Conservation (phyloP, 2,888 invertebrate genomes). For the Epirrhoe tristata region DNA sequence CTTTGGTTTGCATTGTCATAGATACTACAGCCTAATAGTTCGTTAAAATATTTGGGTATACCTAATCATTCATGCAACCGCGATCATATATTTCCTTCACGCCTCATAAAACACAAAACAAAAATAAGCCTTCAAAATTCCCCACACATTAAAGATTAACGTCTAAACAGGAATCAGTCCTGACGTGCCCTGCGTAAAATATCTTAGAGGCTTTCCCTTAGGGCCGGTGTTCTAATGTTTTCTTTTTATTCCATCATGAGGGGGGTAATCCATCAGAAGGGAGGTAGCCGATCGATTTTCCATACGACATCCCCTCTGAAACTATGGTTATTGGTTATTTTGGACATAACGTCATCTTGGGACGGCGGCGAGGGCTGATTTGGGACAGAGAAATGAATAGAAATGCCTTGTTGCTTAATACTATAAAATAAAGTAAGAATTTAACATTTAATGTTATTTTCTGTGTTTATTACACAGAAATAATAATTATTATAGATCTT, state of each 20-base stretch:
- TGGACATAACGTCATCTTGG: constrained; percentile 65
- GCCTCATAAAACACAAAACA: constrained; percentile 12
- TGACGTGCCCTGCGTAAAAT: constrained; percentile 72
- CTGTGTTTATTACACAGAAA: too few relatives aligned
- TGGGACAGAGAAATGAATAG: constrained; percentile 47
- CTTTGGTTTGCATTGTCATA: neutral
- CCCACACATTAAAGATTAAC: constrained; percentile 59
- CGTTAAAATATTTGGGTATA: too few relatives aligned
- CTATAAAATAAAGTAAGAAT: neutral
- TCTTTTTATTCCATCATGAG: constrained; percentile 79
- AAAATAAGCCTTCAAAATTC: constrained; percentile 35
- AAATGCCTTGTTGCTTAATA: constrained; percentile 33
- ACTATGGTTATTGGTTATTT: constrained; percentile 83
- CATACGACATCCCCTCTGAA: constrained; percentile 67
- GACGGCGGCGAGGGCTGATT: constrained; percentile 60
- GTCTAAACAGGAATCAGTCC: constrained; percentile 64
- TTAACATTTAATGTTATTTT: too few relatives aligned
- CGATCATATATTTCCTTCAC: constrained; percentile 3
- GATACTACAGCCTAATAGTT: neutral
- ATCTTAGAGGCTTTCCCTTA: constrained; percentile 67
- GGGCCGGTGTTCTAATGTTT: constrained; percentile 75
- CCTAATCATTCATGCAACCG: neutral
- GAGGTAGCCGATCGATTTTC: constrained; percentile 71
- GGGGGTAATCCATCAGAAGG: constrained; percentile 75
- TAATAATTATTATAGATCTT: too few relatives aligned